A percentile compares a stretch with the other conserved stretches of the same genome.
Conservation (phyloP, 2,797 vertebrate genomes). For the Sebastes jordani region DNA sequence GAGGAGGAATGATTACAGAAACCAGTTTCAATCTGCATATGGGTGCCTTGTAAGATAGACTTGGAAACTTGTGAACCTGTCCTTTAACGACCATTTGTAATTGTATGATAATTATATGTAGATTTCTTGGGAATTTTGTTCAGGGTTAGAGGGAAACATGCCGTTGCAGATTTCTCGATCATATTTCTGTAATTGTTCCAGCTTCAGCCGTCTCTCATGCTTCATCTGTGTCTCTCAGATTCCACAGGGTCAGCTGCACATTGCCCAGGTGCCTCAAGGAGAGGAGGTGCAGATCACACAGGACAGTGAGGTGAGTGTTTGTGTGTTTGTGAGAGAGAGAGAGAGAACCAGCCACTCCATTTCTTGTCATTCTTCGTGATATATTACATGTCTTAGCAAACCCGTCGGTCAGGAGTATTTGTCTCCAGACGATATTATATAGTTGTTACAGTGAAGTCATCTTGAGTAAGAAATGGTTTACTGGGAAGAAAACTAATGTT, state of each 20-base stretch:
- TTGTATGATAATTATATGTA: not conserved
- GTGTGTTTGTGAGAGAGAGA: not conserved
- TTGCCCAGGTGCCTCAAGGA: slow-evolving; percentile 98
- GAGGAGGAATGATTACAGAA: not conserved
- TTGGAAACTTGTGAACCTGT: not conserved
- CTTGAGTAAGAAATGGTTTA: slow-evolving; percentile 7
- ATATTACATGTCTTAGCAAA: slow-evolving; percentile 20
- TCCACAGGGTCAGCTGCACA: slow-evolving; percentile 97
- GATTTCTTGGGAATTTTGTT: not conserved
- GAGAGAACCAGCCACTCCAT: not conserved
- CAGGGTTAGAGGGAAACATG: not conserved
- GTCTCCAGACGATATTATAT: slow-evolving; percentile 17
- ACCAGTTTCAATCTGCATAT: not conserved
- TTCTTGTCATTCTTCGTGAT: slow-evolving; percentile 12
- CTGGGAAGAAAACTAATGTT: not conserved
- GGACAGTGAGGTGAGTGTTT: slow-evolving; percentile 93
- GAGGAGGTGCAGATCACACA: slow-evolving; percentile 99
- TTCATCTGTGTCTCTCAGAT: slow-evolving; percentile 81
- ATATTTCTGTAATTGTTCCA: not conserved
- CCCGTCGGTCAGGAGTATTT: not conserved
- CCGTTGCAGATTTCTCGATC: not conserved
- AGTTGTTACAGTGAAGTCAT: slow-evolving; percentile 11
- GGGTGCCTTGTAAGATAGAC: not conserved
- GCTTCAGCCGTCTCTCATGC: not conserved
- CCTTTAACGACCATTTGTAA: not conserved